Base-by-base conservation (phyloP, 2,797 vertebrate genomes). In the Varecia variegata region DNA sequence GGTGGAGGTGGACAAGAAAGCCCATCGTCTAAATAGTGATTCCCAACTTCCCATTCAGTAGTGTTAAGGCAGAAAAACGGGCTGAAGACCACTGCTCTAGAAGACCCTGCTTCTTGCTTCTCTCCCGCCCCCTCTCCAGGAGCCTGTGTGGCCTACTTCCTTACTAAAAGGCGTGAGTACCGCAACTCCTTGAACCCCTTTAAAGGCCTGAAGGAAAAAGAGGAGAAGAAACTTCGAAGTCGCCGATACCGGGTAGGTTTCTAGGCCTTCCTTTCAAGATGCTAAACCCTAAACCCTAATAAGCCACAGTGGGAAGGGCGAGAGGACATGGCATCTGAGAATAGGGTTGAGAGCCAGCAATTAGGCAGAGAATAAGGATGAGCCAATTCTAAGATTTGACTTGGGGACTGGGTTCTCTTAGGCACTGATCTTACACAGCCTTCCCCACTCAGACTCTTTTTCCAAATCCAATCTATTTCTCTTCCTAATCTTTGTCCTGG, bases 151-250 rank as follows among this genome's bases (percentile, higher is more conserved):
- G 98, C 98, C 50, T 98, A 98, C 93, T 98, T 98, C 92, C 97
- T 98, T 45, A 98, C 98, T 27, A 98, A 98, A 92, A 98, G 98
- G 67, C 98, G 98, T 8, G 98, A 98, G 80, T 98, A 98, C 84
- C 98, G 98, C 62, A 98, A 98, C 93, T 98, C 98, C 30, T 95
- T 98, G 90, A 98, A 98, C 86, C 98, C 98, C 7, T 98, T 98
- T 96, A 98, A 98, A 96, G 98, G 98, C 43, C 97, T 98, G 58
- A 98, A 98, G 87, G 98, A 98, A 83, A 98, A 98, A 86, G 98
- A 98, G 73, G 98, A 98, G 35, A 98, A 98, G 95, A 98, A 98
- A 90, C 97, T 98, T 52, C 97, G 98, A 89, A 98, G 98, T 86
- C 97, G 98, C 20, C 87, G 98, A 89, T 98, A 98, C 93, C 96